Conservation (phyloP, 92 coral and sea anemone species). For the Porites cylindrica region DNA sequence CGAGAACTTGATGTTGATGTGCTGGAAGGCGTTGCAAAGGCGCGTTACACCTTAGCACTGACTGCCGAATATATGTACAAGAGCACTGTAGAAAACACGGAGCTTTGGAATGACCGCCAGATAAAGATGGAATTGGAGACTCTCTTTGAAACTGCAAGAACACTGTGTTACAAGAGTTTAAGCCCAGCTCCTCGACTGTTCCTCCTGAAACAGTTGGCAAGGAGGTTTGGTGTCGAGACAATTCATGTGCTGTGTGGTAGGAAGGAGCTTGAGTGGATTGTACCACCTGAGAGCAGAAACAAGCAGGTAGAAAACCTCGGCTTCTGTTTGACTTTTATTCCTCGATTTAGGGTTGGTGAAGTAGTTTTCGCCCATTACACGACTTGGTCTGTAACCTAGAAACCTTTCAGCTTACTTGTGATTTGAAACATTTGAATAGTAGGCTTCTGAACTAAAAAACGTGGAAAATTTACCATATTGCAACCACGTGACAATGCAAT, state of each 20-base stretch:
- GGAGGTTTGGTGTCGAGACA: conserved; percentile 75
- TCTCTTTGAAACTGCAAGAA: conserved; percentile 63
- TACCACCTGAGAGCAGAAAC: conserved; percentile 60
- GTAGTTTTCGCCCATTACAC: too few relatives aligned
- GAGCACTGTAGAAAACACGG: conserved; percentile 38
- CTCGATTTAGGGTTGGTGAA: too few relatives aligned
- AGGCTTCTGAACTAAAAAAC: too few relatives aligned
- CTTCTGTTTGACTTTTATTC: too few relatives aligned
- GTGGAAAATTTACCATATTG: too few relatives aligned
- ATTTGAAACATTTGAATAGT: too few relatives aligned
- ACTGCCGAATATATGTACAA: conserved; percentile 71
- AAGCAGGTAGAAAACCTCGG: conserved; percentile 29
- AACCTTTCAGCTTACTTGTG: too few relatives aligned
- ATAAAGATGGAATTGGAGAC: conserved; percentile 46
- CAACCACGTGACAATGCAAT: too few relatives aligned
- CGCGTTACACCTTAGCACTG: conserved; percentile 65
- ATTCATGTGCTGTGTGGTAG: conserved; percentile 52
- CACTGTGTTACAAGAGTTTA: conserved; percentile 55
- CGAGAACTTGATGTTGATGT: conserved; percentile 60
- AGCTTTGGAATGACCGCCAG: conserved; percentile 22
- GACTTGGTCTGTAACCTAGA: too few relatives aligned
- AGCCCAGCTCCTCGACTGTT: conserved; percentile 70
- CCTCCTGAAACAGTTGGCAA: conserved; percentile 77
- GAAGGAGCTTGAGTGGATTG: conserved; percentile 71
- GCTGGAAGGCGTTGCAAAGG: conserved; percentile 74